Evolutionary conservation across 1,140 invertebrate species (phyloP).

Genomic region (Plodia interpunctella): DNA sequence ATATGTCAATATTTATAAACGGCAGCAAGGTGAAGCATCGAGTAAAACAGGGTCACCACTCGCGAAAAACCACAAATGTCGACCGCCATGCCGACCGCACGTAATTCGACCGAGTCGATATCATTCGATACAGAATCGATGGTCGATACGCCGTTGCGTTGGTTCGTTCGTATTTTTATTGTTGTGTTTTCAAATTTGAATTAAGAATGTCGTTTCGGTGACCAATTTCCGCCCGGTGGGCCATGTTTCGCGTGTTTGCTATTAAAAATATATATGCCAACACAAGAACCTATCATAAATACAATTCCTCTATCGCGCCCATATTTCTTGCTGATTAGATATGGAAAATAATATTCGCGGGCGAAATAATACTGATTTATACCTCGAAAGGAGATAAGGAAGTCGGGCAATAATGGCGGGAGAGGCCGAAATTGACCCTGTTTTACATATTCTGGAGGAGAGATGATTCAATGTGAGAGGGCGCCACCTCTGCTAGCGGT

Average conservation of each 20-base stretch:
- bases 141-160: conserved; percentile 21
- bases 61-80: conserved; percentile 8
- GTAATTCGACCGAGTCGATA: conserved; percentile 16
- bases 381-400: conserved; percentile 50
- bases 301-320: conserved; percentile 27
- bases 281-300: conserved; percentile 25
- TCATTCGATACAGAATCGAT: conserved; percentile 31
- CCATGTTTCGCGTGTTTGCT: no score
- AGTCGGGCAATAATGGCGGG: conserved; percentile 56
- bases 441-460: no score
- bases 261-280: neutral
- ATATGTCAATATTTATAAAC: neutral
- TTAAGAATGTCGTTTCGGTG: no score
- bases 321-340: conserved; percentile 69
- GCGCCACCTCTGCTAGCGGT: no score
- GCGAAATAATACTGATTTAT: conserved; percentile 67
- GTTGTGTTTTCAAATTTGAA: no score
- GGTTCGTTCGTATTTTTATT: neutral
- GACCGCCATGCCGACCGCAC: neutral
- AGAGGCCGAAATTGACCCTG: conserved; percentile 46
- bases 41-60: neutral
- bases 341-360: conserved; percentile 57
- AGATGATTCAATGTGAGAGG: conserved; percentile 20
- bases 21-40: neutral
- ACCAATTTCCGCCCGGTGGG: no score